These are phyloP conservation scores for Ornithoptera priamus DNA, from an alignment of 2,888 invertebrate species.

Conservation along the genomic window DNA sequence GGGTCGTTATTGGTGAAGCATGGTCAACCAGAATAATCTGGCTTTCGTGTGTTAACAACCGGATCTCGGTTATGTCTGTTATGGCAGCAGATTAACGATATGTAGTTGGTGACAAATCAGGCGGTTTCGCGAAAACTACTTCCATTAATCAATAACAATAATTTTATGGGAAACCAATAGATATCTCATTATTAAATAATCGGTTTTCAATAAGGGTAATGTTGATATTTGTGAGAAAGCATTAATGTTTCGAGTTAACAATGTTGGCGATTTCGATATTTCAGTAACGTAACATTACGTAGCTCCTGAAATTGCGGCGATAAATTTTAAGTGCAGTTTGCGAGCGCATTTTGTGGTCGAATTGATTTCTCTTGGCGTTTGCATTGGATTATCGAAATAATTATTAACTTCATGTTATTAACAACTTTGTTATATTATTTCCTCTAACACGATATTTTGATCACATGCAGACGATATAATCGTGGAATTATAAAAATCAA, in stretches of 20 bases:
- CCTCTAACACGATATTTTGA: too few relatives aligned
- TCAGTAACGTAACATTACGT: slow-evolving; percentile 1
- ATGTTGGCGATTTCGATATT: neutral
- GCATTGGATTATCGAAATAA: neutral
- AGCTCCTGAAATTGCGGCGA: slow-evolving; percentile 14
- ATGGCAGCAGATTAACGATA: too few relatives aligned
- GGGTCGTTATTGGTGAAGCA: too few relatives aligned
- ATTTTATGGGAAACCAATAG: neutral
- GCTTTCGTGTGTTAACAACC: too few relatives aligned
- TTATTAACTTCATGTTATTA: too few relatives aligned
- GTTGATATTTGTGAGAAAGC: neutral
- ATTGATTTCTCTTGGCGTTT: neutral
- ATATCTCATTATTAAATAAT: neutral
- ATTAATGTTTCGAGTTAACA: neutral
- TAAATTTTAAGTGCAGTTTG: slow-evolving; percentile 11
- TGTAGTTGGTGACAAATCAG: too few relatives aligned
- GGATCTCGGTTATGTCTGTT: too few relatives aligned
- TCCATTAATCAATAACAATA: neutral
- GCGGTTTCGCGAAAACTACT: too few relatives aligned
- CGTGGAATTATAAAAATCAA: too few relatives aligned
- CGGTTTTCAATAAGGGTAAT: neutral
- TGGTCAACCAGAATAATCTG: too few relatives aligned
- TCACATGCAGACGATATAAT: too few relatives aligned
- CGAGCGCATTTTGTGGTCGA: slow-evolving; percentile 3
- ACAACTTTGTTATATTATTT: too few relatives aligned